Conservation (phyloP, 2,113 vertebrate genomes). For the Mormoops blainvillei region DNA sequence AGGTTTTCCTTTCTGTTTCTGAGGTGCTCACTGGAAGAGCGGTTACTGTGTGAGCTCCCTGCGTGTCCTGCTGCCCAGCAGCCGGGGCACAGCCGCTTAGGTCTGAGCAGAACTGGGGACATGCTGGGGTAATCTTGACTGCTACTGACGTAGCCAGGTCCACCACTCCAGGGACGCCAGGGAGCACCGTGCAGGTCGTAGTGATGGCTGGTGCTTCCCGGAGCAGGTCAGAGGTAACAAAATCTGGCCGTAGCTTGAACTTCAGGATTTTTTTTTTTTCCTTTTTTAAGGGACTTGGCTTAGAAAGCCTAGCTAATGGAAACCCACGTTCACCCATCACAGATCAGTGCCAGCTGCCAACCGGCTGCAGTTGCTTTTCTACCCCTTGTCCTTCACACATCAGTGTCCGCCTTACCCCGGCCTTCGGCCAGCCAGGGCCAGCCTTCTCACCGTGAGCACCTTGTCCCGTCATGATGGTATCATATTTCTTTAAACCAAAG, state of each 20-base stretch:
- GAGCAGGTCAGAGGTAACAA: slow-evolving; percentile 60
- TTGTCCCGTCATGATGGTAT: neutral
- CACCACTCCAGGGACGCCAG: slow-evolving; percentile 6
- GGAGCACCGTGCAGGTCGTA: slow-evolving; percentile 53
- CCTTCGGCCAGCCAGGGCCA: neutral
- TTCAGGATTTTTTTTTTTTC: neutral
- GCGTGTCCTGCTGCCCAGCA: neutral
- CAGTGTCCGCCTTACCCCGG: neutral
- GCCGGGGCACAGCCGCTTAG: neutral
- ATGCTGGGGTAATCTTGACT: neutral
- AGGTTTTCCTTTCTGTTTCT: neutral
- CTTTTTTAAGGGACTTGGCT: slow-evolving; percentile 10
- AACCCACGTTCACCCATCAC: neutral
- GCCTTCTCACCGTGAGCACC: neutral
- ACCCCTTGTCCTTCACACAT: neutral
- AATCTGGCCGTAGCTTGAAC: slow-evolving; percentile 63
- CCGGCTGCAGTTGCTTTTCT: neutral
- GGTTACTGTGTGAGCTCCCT: neutral
- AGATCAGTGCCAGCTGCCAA: slow-evolving; percentile 55
- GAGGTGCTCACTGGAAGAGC: neutral
- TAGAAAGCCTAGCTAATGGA: slow-evolving; percentile 59
- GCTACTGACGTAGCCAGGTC: slow-evolving; percentile 40
- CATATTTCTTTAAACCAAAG: neutral
- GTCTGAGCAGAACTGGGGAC: neutral
- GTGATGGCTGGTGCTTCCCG: slow-evolving; percentile 50